These are phyloP conservation scores for Andrena bicolor DNA, from an alignment of 2,888 invertebrate species.

Conservation along the genomic window DNA sequence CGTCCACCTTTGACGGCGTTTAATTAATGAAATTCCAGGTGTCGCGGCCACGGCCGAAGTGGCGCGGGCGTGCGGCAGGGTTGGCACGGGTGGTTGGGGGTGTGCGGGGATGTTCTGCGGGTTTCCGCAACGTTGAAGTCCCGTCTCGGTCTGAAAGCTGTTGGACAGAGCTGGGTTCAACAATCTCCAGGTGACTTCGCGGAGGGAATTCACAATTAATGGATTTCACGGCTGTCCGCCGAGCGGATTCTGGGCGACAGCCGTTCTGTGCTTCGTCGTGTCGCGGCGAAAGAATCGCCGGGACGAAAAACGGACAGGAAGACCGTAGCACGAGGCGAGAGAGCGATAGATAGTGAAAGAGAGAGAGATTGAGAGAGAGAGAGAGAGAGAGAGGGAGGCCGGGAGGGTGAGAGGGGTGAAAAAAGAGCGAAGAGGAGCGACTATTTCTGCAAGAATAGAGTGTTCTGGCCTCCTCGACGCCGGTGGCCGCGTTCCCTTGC, in stretches of 20 bases:
- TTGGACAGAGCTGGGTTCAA: constrained; percentile 30
- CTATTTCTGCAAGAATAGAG: constrained; percentile 37
- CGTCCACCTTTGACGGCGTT: not conserved
- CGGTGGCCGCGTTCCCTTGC: constrained; percentile 40
- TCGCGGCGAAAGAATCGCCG: not conserved
- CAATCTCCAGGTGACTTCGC: constrained; percentile 53
- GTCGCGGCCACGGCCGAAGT: not conserved
- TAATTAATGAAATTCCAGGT: constrained; percentile 26
- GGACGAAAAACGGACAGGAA: not conserved
- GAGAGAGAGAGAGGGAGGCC: no score
- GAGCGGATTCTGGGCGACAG: constrained; percentile 43
- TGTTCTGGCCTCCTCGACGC: constrained; percentile 25
- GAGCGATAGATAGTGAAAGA: no score
- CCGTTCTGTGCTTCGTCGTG: constrained; percentile 20
- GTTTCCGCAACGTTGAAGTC: constrained; percentile 1
- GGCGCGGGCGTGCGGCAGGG: not conserved
- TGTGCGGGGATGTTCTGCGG: not conserved
- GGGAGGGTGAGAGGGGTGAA: not conserved
- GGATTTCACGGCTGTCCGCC: constrained; percentile 70
- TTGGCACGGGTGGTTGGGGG: not conserved
- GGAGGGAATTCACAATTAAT: constrained; percentile 69
- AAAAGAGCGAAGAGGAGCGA: constrained; percentile 6
- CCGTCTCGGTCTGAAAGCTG: not conserved
- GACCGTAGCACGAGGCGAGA: not conserved
- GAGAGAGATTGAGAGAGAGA: not conserved